These are phyloP conservation scores for Climacteris rufus DNA, from an alignment of 2,113 vertebrate species.

Conservation along the genomic window DNA sequence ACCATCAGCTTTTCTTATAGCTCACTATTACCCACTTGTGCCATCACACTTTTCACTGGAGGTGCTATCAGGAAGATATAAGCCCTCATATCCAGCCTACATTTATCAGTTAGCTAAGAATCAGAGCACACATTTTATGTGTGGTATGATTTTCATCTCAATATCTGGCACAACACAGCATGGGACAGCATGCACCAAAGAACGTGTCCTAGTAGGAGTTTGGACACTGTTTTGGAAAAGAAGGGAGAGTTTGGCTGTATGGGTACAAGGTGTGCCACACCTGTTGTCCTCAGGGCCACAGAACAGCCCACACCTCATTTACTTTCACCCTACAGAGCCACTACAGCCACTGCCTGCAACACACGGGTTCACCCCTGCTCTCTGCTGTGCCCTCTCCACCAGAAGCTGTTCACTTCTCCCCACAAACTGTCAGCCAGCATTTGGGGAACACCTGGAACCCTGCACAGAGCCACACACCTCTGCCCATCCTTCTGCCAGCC, in stretches of 20 bases:
- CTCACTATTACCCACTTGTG: neutral
- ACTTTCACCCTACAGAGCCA: fast-evolving
- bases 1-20: neutral
- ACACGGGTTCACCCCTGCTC: neutral
- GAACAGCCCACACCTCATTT: neutral
- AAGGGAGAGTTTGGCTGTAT: neutral
- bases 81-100: neutral
- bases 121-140: neutral
- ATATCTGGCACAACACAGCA: fast-evolving
- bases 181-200: neutral
- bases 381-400: neutral
- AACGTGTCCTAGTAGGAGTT: neutral
- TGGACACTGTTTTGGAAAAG: neutral
- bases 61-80: neutral
- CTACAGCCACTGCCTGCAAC: neutral
- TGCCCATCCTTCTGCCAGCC: neutral
- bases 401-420: neutral
- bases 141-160: fast-evolving
- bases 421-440: neutral
- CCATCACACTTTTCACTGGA: neutral
- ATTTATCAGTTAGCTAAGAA: neutral
- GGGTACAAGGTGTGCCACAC: neutral
- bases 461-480: neutral
- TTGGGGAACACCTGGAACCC: neutral
- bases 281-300: neutral